These are phyloP conservation scores for Drosophila algonquin DNA, from an alignment of 2,888 invertebrate genomes.

Conservation along the genomic window DNA sequence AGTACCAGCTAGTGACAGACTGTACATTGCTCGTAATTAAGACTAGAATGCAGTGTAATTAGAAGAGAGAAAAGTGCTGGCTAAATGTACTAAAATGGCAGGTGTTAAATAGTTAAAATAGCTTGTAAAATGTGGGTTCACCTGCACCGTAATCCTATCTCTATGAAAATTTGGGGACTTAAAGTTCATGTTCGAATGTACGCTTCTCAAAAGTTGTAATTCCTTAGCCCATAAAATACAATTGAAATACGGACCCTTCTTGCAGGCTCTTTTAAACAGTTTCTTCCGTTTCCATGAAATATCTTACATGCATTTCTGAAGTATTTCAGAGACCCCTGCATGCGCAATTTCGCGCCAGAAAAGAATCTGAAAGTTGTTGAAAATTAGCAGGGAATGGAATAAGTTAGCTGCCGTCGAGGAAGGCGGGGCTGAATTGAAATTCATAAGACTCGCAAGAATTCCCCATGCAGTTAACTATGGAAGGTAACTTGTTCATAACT, in stretches of 20 bases:
- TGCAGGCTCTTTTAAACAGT: background rate
- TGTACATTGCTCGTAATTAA: background rate
- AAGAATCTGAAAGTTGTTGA: background rate
- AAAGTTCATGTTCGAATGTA: background rate
- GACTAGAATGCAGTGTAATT: background rate
- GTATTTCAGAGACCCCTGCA: background rate
- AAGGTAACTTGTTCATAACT: constrained; percentile 45
- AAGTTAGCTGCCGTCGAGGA: background rate
- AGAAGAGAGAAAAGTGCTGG: too few relatives aligned
- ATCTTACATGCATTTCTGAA: background rate
- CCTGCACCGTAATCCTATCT: background rate
- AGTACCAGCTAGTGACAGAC: background rate
- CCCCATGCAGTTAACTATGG: constrained; percentile 26
- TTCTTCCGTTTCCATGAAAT: background rate
- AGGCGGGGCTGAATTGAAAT: background rate
- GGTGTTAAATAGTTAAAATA: background rate
- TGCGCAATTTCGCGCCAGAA: background rate
- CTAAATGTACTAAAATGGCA: background rate
- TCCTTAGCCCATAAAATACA: background rate
- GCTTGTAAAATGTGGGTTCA: too few relatives aligned
- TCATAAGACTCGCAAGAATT: background rate
- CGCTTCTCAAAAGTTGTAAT: too few relatives aligned
- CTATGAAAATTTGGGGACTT: background rate
- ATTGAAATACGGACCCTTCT: background rate
- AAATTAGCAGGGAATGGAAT: constrained; percentile 2